phyloP scores from a whole-genome alignment of 1,140 invertebrate genomes.

The Bombus fervidus region DNA sequence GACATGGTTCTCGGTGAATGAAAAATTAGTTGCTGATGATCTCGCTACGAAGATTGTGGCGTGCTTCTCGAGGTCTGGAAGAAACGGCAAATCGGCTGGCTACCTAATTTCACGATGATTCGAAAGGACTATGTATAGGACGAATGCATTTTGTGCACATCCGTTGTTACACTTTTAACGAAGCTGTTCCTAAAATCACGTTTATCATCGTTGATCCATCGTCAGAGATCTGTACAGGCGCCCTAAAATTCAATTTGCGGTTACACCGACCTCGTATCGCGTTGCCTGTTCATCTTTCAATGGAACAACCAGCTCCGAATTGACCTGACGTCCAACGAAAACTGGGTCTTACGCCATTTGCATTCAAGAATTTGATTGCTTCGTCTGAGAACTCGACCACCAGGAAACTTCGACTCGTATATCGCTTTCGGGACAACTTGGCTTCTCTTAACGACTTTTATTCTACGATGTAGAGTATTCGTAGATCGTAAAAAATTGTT shows the following conservation, averaged over 20 bases:
- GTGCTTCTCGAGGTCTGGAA: background rate
- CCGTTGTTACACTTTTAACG: background rate
- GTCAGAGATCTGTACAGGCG: no score
- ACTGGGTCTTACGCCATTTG: slow-evolving; percentile 24
- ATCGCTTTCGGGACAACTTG: background rate
- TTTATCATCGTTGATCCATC: background rate
- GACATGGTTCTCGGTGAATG: slow-evolving; percentile 27
- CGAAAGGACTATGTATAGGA: background rate
- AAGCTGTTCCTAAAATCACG: background rate
- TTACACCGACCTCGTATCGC: background rate
- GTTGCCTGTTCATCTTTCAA: slow-evolving; percentile 3
- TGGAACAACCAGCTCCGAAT: background rate
- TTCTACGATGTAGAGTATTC: background rate
- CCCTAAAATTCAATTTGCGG: slow-evolving; percentile 7
- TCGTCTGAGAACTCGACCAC: background rate
- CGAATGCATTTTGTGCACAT: background rate
- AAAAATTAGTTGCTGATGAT: slow-evolving; percentile 38
- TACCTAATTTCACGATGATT: background rate
- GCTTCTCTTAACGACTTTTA: no score
- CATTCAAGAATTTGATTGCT: slow-evolving; percentile 10
- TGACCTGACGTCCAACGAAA: background rate
- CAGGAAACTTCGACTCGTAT: background rate
- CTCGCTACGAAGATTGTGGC: background rate
- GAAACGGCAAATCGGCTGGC: background rate
- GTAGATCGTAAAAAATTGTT: background rate